These are phyloP conservation scores for Sciurus niger DNA, from an alignment of 2,113 vertebrate species.

Conservation along the genomic window DNA sequence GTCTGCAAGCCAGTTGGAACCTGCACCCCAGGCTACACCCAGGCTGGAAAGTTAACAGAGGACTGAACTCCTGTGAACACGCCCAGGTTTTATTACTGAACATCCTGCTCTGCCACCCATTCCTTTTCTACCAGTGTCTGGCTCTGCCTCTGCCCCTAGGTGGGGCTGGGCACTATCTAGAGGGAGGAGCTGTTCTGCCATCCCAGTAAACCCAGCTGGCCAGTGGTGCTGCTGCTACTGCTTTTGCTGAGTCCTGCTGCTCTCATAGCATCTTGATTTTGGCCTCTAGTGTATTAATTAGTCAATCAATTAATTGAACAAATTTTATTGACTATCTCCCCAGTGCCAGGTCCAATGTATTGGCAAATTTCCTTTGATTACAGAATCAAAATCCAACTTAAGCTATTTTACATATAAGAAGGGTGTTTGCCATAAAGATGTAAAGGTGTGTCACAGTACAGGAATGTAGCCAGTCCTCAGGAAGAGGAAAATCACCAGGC, in stretches of 20 bases:
- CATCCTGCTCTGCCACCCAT: neutral
- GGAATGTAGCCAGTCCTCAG: neutral
- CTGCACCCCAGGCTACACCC: neutral
- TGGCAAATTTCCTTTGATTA: slow-evolving; percentile 28
- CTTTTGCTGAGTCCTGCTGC: neutral
- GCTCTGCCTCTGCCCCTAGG: neutral
- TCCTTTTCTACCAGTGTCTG: neutral
- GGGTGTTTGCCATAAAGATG: neutral
- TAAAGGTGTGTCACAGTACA: neutral
- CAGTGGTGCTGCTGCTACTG: neutral
- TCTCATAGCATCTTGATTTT: neutral
- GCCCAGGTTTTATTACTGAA: neutral
- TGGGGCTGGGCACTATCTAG: neutral
- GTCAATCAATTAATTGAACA: slow-evolving; percentile 42
- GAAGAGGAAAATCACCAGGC: neutral
- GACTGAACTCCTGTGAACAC: neutral
- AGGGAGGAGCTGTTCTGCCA: neutral
- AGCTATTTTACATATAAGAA: slow-evolving; percentile 19
- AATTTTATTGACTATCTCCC: slow-evolving; percentile 5
- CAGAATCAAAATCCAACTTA: slow-evolving; percentile 47
- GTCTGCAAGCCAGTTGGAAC: neutral
- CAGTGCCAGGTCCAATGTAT: neutral
- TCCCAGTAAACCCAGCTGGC: neutral
- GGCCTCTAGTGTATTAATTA: neutral
- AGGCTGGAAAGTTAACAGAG: slow-evolving; percentile 39